These are phyloP conservation scores for Gymnosoma rotundatum DNA, from an alignment of 2,888 invertebrate species.

Conservation along the genomic window DNA sequence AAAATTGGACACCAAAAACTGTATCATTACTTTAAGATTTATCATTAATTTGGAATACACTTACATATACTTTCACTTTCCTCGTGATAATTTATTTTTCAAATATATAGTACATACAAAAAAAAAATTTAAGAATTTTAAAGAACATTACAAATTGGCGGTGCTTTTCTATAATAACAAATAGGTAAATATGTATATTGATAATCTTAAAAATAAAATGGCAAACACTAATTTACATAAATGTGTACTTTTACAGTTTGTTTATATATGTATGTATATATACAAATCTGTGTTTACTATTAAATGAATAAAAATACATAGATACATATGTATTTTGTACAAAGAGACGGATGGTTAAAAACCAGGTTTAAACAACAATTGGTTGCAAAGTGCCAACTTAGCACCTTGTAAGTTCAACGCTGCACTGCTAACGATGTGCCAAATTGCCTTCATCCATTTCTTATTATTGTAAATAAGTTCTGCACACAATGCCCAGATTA, in stretches of 20 bases:
- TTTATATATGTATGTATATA: neutral
- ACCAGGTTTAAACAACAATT: slow-evolving; percentile 56
- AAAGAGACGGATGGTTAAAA: slow-evolving; percentile 57
- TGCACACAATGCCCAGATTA: slow-evolving; percentile 62
- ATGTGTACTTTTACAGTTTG: neutral
- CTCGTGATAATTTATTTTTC: too few relatives aligned
- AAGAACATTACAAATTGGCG: too few relatives aligned
- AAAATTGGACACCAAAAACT: too few relatives aligned
- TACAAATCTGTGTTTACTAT: neutral
- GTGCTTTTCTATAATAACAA: neutral
- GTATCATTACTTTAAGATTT: too few relatives aligned
- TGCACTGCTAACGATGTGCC: slow-evolving; percentile 60
- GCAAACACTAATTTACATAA: neutral
- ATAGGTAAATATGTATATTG: neutral
- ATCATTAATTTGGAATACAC: too few relatives aligned
- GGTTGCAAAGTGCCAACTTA: slow-evolving; percentile 53
- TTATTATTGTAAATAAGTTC: slow-evolving; percentile 28
- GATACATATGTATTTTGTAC: slow-evolving; percentile 1
- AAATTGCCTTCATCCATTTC: slow-evolving; percentile 35
- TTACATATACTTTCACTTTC: too few relatives aligned
- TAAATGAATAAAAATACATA: neutral
- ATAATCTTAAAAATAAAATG: slow-evolving; percentile 38
- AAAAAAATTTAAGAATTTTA: too few relatives aligned
- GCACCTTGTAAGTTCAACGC: slow-evolving; percentile 41
- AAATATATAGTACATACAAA: too few relatives aligned